Evolutionary conservation across 2,797 vertebrate genomes (phyloP), one percentile per base, ranked within the genome.

Genomic region (Acomys russatus): DNA sequence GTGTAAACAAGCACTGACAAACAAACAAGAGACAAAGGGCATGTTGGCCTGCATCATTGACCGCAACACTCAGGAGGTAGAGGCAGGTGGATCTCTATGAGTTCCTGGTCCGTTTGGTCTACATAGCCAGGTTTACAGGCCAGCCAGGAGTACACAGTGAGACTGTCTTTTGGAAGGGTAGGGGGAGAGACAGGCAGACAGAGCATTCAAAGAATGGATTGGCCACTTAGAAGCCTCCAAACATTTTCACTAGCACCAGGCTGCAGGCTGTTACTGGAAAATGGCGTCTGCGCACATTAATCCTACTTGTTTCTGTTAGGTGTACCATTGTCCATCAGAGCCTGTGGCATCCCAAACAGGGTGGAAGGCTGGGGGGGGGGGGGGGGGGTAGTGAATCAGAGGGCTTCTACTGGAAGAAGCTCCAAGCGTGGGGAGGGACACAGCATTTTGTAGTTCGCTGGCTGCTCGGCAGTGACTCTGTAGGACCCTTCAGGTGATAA

Each of bases 221-320:
- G 23, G 17, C 44, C 33, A n/a, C 11, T 44, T 68, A 61, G 0
- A 90, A 66, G 49, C 56, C 79, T 95, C 77, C 20, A 1, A 22
- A 54, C 30, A 59, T 77, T 97, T 92, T 91, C 63, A 85, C 44
- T 70, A 88, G 77, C 28, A 14, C 23, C 59, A 79, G 8, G 64
- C 56, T 30, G 14, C 1, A 70, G 14, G 35, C 22, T 11, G 22
- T 54, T 61, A 20, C 30, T 23, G 82, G 76, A 77, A 93, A 92
- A 92, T 54, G 66, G 30, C n/a, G 33, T 84, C 64, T 51, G 8
- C 25, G 54, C 38, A 64, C 51, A 15, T 66, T 89, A 91, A 54
- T 51, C 35, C 25, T 76, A 10, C 49, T 56, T 68, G 15, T 51
- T 70, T 44, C 20, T 56, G 86, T 70, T 49, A 35, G 18, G 18